Base-by-base conservation (phyloP, 2,797 vertebrate species). In the Jordanella pulchra region DNA sequence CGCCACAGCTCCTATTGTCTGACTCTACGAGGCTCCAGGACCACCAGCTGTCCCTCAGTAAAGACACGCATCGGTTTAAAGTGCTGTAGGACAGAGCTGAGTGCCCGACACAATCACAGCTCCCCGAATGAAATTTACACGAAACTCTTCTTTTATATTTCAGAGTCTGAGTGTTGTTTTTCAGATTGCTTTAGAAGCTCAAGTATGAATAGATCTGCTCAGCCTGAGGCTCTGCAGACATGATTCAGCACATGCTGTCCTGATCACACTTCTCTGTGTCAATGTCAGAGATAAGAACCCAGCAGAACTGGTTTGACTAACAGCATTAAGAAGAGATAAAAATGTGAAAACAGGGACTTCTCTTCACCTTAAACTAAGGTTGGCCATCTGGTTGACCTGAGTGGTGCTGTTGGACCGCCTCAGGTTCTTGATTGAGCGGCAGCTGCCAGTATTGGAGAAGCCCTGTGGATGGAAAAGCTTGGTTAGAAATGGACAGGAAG, bases 371-470 rank as follows among this genome's bases (percentile, higher is more conserved):
- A 56, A 65, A 0, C 83, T 44, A 58, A 87, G n/a, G 75, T 92
- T 89, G 82, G 85, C 89, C 65, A 89, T 92, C 93, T 95, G 96
- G 90, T 93, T 95, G 50, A 98, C 96, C 77, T 97, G 97, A 0
- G 97, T 98, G 83, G 96, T 94, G 85, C 98, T 98, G 92, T 92
- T 97, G 70, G 96, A 98, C 25, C 98, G 90, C 30, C 96, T 89
- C 5, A 99, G 93, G 91, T 97, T 99, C 93, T 98, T 98, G 91
- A 96, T 95, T 12, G 97, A 95, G 71, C 94, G 91, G 27, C 95
- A 89, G 54, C 88, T 86, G 0, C 92, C 91, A 0, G 89, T 75
- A 32, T 91, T 87, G 0, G 70, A 69, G 47, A 96, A 94, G 0
- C 94, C 92, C 97, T 99, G 91, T 93, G 80, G 0, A 13, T 60